A percentile compares a stretch with the other conserved stretches of the same genome.
Conservation (phyloP, 1,140 invertebrate species). For the Drosophila burlai region DNA sequence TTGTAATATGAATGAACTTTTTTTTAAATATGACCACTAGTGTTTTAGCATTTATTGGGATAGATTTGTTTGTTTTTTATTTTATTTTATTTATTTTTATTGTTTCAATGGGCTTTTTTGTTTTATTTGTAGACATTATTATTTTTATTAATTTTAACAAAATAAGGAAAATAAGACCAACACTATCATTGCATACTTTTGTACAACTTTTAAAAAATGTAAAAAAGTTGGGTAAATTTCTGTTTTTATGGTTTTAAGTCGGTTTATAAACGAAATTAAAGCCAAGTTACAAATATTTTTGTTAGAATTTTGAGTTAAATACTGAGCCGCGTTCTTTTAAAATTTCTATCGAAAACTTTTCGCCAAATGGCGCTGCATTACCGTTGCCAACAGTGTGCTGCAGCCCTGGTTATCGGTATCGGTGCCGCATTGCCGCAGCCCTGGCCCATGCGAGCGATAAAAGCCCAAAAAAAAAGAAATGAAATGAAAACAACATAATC, state of each 20-base stretch:
- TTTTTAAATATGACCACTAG: too few relatives aligned
- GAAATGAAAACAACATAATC: conserved; percentile 27
- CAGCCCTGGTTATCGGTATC: conserved; percentile 42
- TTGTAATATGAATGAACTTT: not conserved
- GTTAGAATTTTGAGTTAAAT: not conserved
- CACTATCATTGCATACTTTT: not conserved
- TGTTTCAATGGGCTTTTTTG: not conserved
- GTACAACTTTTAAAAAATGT: too few relatives aligned
- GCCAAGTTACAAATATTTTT: too few relatives aligned
- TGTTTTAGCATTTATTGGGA: not conserved
- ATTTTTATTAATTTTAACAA: too few relatives aligned
- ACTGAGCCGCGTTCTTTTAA: not conserved
- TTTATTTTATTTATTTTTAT: not conserved
- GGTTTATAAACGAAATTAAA: too few relatives aligned
- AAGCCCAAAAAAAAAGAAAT: conserved; percentile 25
- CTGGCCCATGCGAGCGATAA: conserved; percentile 32
- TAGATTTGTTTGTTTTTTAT: not conserved
- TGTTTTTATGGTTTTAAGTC: too few relatives aligned
- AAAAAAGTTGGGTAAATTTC: not conserved
- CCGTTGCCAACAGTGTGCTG: not conserved
- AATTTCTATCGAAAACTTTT: not conserved
- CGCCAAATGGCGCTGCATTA: not conserved
- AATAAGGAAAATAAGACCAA: too few relatives aligned
- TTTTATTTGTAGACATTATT: not conserved
- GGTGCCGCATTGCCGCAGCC: conserved; percentile 27